Percentiles rank a stretch among this genome's conserved stretches.
These are phyloP conservation scores for Trachymyrmex septentrionalis DNA, from an alignment of 1,140 invertebrate genomes.

Conservation along the genomic window DNA sequence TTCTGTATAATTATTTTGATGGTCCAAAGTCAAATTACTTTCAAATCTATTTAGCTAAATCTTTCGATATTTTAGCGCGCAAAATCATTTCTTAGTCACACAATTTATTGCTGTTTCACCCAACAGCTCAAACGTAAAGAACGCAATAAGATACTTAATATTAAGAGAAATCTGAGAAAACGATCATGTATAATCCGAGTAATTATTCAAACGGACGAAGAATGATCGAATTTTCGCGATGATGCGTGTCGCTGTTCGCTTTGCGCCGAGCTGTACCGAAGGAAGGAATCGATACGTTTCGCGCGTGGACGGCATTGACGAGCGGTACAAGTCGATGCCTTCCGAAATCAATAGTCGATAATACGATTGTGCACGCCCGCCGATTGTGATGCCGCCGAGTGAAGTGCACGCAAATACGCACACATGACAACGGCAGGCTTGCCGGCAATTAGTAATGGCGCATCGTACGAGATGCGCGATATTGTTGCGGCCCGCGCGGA, in stretches of 20 bases:
- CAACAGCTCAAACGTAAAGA: background rate
- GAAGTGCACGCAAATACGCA: slow-evolving; percentile 38
- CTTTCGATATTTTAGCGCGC: too few relatives aligned
- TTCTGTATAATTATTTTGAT: too few relatives aligned
- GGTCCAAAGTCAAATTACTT: too few relatives aligned
- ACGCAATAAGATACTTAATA: background rate
- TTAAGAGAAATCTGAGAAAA: background rate
- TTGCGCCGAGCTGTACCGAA: background rate
- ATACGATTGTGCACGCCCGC: slow-evolving; percentile 64
- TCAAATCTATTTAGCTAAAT: too few relatives aligned
- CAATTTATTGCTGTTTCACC: background rate
- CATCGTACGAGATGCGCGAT: slow-evolving; percentile 53
- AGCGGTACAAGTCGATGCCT: slow-evolving; percentile 62
- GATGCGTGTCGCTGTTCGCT: background rate
- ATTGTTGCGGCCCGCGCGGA: slow-evolving; percentile 49
- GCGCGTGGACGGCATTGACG: slow-evolving; percentile 2
- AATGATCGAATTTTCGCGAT: slow-evolving; percentile 1
- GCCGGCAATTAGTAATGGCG: slow-evolving; percentile 69
- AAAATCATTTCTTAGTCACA: background rate
- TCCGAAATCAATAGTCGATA: slow-evolving; percentile 70
- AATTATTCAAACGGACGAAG: background rate
- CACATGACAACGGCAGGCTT: slow-evolving; percentile 61
- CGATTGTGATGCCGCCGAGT: slow-evolving; percentile 50
- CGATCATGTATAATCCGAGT: background rate
- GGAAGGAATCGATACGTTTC: slow-evolving; percentile 24